Evolutionary conservation across 2,113 vertebrate genomes (phyloP).

Genomic region (Chrysochloris asiatica): DNA sequence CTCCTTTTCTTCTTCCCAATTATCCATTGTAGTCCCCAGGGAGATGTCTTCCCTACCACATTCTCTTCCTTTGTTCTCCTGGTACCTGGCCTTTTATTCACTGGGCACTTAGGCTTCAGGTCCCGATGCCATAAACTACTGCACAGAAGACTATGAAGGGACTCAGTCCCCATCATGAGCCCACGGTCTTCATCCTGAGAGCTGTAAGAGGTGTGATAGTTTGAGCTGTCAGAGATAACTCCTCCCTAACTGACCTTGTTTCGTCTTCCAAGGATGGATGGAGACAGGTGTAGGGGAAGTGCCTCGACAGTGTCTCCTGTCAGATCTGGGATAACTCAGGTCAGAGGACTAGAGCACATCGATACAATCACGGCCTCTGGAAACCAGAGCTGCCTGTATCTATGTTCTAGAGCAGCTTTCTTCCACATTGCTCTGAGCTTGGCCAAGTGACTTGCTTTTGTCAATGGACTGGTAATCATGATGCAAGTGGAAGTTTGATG

Average conservation of each 20-base stretch:
- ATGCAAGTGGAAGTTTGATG: no score
- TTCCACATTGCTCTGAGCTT: not conserved
- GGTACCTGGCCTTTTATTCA: not conserved
- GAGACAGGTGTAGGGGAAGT: not conserved
- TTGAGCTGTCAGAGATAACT: not conserved
- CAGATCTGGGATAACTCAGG: not conserved
- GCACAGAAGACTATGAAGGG: not conserved
- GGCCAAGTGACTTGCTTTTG: not conserved
- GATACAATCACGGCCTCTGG: accelerated
- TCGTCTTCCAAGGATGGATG: not conserved
- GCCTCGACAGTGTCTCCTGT: not conserved
- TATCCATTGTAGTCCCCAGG: not conserved
- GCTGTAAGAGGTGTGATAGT: not conserved
- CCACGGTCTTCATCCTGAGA: not conserved
- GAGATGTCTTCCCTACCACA: not conserved
- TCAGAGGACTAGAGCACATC: not conserved
- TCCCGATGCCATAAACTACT: not conserved
- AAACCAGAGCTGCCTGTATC: not conserved
- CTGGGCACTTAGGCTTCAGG: not conserved
- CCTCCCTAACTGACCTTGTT: not conserved
- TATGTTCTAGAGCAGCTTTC: not conserved
- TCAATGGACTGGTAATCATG: not conserved
- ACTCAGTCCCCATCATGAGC: not conserved
- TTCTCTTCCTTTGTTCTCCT: not conserved
- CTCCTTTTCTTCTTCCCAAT: not conserved